Percentiles rank a stretch among this genome's conserved stretches.
Evolutionary conservation across 2,888 invertebrate genomes (phyloP).

Genomic region (Ypsolopha scabrella): DNA sequence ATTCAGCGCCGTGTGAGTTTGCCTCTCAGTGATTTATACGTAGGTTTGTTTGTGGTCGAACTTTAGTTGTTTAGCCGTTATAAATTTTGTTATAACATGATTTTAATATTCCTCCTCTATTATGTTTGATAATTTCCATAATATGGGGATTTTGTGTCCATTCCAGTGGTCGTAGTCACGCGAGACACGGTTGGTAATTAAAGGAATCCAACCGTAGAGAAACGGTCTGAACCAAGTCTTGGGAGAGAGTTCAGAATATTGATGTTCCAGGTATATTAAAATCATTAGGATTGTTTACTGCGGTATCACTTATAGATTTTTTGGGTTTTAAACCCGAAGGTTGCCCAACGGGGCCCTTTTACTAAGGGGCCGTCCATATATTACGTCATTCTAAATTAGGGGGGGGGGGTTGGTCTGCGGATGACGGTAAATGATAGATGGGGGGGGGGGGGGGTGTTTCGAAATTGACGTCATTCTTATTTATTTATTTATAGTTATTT

Average conservation of each 20-base stretch:
- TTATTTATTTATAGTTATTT: too few species aligned
- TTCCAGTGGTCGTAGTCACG: constrained; percentile 16
- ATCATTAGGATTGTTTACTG: too few species aligned
- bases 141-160: constrained; percentile 9
- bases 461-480: too few species aligned
- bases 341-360: too few species aligned
- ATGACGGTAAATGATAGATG: too few species aligned
- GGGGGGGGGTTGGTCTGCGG: too few species aligned
- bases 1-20: constrained; percentile 54
- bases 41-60: constrained; percentile 45
- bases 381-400: too few species aligned
- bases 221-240: neutral
- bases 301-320: too few species aligned
- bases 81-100: constrained; percentile 35
- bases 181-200: neutral
- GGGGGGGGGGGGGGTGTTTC: too few species aligned
- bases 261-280: too few species aligned
- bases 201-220: neutral
- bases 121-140: constrained; percentile 21
- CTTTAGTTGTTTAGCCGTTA: constrained; percentile 29
- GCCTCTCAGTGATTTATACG: constrained; percentile 42
- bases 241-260: neutral
- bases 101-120: constrained; percentile 38
- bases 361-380: too few species aligned
- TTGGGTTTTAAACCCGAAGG: too few species aligned